Evolutionary conservation across 2,797 vertebrate species (phyloP).

Genomic region (Pantherophis alleghaniensis): DNA sequence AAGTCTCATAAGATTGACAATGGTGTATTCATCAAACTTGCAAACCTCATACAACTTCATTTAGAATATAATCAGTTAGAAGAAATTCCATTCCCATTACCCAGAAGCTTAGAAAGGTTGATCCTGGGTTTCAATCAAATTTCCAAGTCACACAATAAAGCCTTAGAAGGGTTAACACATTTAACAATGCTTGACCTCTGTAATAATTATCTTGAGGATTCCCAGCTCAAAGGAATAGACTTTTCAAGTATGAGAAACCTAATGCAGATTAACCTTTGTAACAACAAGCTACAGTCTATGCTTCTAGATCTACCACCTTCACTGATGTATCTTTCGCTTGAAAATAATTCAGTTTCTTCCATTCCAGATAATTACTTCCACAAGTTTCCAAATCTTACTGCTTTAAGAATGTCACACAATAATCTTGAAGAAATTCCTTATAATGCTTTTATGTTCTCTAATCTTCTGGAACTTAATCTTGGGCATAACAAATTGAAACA

Average conservation of each 20-base stretch:
- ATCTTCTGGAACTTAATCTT: conserved; percentile 77
- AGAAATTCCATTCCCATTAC: conserved; percentile 75
- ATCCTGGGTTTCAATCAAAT: conserved; percentile 78
- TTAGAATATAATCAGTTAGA: conserved; percentile 77
- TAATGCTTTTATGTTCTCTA: conserved; percentile 77
- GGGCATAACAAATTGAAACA: conserved; percentile 79
- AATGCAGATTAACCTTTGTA: conserved; percentile 78
- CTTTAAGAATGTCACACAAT: conserved; percentile 76
- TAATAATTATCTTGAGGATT: conserved; percentile 74
- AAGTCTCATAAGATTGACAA: conserved; percentile 72
- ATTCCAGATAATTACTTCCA: conserved; percentile 79
- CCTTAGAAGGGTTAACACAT: conserved; percentile 69
- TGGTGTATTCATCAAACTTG: conserved; percentile 71
- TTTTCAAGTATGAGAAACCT: conserved; percentile 74
- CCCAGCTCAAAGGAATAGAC: conserved; percentile 63
- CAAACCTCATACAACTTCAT: conserved; percentile 74
- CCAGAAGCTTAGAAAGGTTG: conserved; percentile 75
- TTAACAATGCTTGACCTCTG: conserved; percentile 77
- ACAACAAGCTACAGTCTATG: conserved; percentile 76
- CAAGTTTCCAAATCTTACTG: conserved; percentile 72
- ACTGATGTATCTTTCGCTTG: conserved; percentile 81
- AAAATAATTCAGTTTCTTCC: conserved; percentile 79
- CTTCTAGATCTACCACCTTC: conserved; percentile 75
- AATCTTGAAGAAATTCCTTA: conserved; percentile 71
- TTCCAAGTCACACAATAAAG: conserved; percentile 64